Evolutionary conservation across 2,888 invertebrate species (phyloP), one percentile per base, ranked within the genome.

Genomic region (Kryphioiulus occultus): DNA sequence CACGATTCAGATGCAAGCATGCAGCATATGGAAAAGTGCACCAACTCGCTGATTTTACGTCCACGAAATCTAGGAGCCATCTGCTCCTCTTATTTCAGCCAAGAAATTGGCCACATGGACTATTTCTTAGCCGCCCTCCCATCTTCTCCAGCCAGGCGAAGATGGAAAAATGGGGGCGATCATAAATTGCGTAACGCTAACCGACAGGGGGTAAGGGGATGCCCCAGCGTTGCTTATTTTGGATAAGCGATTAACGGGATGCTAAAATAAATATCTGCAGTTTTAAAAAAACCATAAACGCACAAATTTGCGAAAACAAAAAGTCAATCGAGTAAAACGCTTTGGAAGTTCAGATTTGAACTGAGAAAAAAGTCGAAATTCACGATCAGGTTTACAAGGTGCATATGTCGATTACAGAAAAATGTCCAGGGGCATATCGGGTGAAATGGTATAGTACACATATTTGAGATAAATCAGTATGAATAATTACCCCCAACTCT

Each of bases 21-120:
- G 68, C 4, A 26, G 68, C 68, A 68, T 68, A 68, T 68, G 68
- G 68, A 68, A 68, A 68, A 68, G 68, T 22, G 68, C 68, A 22
- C 5, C 68, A 26, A 68, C 0, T 7, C 7, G 2, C 68, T 7
- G 26, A 5, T 68, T 68, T 68, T 68, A 68, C 68, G 68, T 68
- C 68, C 10, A 26, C 22, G 68, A 68, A 68, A 68, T 26, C 68
- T 68, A 2, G 22, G 9, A 68, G 68, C 68, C 68, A 68, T 68
- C 68, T 68, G 68, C 68, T 68, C 68, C 68, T 68, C 68, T 68
- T 68, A 68, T 68, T 68, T 68, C 68, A 68, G 68, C 68, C 68
- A 0, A 68, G 10, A 26, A 68, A 68, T 68, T 26, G 68, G 68
- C 68, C 68, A 68, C 68, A 68, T 68, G 68, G 68, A 68, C 68